Evolutionary conservation across 2,113 vertebrate genomes (phyloP).

Genomic region (Pterocles orientalis): DNA sequence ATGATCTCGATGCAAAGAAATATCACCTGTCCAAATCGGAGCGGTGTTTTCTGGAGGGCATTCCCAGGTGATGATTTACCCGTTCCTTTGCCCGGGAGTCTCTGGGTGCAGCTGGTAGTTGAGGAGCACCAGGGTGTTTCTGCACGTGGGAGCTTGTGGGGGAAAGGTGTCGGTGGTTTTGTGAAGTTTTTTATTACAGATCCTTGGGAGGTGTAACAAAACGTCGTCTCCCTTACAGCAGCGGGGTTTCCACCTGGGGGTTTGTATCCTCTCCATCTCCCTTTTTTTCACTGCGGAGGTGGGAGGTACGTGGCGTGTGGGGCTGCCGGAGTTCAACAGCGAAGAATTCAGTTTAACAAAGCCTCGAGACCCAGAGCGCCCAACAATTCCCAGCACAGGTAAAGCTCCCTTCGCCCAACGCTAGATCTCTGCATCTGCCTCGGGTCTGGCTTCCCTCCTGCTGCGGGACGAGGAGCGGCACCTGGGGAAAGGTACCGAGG

Average conservation of each 20-base stretch:
- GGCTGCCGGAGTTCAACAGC: neutral
- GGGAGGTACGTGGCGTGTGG: fast-evolving
- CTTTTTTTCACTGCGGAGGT: neutral
- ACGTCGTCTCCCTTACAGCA: neutral
- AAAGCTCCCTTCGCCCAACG: neutral
- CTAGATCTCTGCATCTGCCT: neutral
- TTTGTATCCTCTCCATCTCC: neutral
- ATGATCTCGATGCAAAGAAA: neutral
- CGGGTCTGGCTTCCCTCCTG: neutral
- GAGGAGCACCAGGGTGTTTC: neutral
- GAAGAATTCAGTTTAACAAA: neutral
- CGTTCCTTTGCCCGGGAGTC: neutral
- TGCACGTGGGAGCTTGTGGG: neutral
- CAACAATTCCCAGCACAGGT: neutral
- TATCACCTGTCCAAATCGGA: neutral
- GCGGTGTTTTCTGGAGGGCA: neutral
- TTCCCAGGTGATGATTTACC: neutral
- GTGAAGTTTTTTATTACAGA: neutral
- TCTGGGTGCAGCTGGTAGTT: neutral
- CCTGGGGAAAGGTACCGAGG: neutral
- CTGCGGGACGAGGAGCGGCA: neutral
- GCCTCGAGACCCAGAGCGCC: neutral
- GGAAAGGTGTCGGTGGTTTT: neutral
- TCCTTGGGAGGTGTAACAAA: neutral
- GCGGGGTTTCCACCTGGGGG: neutral